Evolutionary conservation across 1,140 invertebrate species (phyloP).

Genomic region (Lutraria rhynchaena): DNA sequence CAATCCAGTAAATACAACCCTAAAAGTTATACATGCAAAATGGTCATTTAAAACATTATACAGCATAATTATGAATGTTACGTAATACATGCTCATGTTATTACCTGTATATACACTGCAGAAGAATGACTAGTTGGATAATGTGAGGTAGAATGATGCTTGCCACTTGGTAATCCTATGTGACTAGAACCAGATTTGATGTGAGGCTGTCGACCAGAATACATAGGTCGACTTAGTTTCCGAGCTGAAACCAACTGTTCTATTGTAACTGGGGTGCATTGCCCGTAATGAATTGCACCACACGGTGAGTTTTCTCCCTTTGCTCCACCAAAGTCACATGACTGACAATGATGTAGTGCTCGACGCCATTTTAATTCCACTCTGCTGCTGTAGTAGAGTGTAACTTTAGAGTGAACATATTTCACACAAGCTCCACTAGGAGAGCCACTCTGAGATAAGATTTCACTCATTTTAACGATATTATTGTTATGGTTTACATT

Average conservation of each 20-base stretch:
- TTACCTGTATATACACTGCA: constrained; percentile 33
- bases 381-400: constrained; percentile 79
- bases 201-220: constrained; percentile 3
- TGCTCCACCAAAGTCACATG: constrained; percentile 78
- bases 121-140: constrained; percentile 49
- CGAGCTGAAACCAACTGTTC: constrained; percentile 67
- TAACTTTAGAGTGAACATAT: constrained; percentile 77
- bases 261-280: constrained; percentile 83
- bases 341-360: constrained; percentile 84
- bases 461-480: constrained; percentile 36
- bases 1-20: too few species aligned
- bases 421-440: constrained; percentile 23
- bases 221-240: constrained; percentile 59
- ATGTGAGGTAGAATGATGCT: constrained; percentile 36
- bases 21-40: too few species aligned
- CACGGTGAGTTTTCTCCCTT: constrained; percentile 75
- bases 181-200: constrained; percentile 24
- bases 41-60: too few species aligned
- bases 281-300: constrained; percentile 85
- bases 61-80: too few species aligned
- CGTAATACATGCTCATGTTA: too few species aligned
- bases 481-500: constrained; percentile 40
- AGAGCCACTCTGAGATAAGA: background rate
- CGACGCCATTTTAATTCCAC: constrained; percentile 83
- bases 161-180: constrained; percentile 25